Percentiles rank a stretch among this genome's conserved stretches.
Conservation (phyloP, 2,113 vertebrate species). For the Gyps fulvus region DNA sequence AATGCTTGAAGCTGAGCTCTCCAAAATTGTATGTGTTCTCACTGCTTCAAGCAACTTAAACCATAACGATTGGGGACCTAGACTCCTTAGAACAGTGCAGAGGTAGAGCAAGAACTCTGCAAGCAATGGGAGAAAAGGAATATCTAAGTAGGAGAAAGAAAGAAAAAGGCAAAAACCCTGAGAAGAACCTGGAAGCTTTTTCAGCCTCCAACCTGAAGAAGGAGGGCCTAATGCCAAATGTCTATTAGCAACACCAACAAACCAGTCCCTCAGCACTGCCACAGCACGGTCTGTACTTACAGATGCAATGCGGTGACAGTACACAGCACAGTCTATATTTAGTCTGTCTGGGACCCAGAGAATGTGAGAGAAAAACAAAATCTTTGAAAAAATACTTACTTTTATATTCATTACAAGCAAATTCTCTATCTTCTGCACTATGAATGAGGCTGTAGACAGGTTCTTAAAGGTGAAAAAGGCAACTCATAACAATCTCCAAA, state of each 20-base stretch:
- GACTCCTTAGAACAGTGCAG: background rate
- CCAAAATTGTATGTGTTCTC: background rate
- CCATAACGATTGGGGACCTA: background rate
- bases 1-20: background rate
- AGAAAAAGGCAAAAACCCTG: background rate
- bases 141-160: background rate
- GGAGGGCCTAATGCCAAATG: background rate
- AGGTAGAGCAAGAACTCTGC: background rate
- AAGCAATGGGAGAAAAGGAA: background rate
- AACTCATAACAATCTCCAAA: background rate
- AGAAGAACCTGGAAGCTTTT: conserved; percentile 33
- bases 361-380: background rate
- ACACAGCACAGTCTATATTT: background rate
- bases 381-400: background rate
- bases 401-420: background rate
- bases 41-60: background rate
- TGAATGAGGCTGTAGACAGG: background rate
- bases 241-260: background rate
- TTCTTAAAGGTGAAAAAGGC: background rate
- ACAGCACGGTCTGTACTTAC: background rate
- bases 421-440: background rate
- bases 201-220: background rate
- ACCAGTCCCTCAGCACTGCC: background rate
- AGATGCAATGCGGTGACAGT: background rate
- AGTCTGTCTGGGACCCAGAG: background rate